A percentile compares a stretch with the other conserved stretches of the same genome.
These are phyloP conservation scores for Spinus olivaceus DNA, from an alignment of 2,797 vertebrate species.

Conservation along the genomic window DNA sequence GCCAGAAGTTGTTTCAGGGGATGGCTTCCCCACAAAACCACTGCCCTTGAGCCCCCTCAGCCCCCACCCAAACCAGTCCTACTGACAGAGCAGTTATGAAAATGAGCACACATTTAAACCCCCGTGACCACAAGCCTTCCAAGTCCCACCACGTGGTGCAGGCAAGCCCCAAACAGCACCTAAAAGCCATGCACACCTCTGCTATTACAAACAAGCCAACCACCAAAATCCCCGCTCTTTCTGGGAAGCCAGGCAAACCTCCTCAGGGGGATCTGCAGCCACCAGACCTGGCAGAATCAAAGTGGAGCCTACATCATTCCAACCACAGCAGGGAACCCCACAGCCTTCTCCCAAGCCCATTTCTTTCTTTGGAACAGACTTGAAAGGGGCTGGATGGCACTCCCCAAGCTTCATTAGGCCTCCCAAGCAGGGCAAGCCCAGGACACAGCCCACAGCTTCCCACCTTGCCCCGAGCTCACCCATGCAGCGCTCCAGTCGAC, in stretches of 20 bases:
- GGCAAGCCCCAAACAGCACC: neutral
- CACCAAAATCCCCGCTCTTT: neutral
- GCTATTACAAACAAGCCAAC: neutral
- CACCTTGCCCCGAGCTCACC: neutral
- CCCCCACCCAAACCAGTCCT: neutral
- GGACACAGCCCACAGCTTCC: accelerated
- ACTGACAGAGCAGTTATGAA: neutral
- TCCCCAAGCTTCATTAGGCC: neutral
- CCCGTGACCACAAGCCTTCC: accelerated
- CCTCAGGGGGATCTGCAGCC: neutral
- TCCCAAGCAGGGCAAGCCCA: neutral
- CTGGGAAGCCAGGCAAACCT: neutral
- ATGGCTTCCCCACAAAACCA: neutral
- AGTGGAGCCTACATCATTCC: neutral
- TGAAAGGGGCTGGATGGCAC: neutral
- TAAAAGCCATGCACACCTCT: neutral
- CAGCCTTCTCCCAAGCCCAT: accelerated
- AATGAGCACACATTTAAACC: neutral
- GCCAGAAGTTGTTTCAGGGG: neutral
- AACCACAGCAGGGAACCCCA: neutral
- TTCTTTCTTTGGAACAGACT: accelerated
- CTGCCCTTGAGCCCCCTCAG: neutral
- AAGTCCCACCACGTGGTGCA: neutral
- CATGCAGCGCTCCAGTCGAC: accelerated
- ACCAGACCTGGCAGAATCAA: neutral